These are phyloP conservation scores for Heliconius eleuchia DNA, from an alignment of 1,140 invertebrate species.

Conservation along the genomic window DNA sequence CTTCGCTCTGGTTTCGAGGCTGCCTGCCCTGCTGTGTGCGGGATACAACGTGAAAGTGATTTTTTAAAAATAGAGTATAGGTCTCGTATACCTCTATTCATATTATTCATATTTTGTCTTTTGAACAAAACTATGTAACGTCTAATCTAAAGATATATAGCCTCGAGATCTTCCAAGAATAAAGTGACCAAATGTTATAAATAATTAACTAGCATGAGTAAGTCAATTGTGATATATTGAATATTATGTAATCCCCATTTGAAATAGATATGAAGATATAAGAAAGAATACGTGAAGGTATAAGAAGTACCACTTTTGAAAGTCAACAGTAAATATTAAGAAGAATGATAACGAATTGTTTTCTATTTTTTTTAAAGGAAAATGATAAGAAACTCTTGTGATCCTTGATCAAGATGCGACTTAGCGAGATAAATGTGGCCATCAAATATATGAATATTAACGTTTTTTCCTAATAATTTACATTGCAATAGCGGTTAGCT, in stretches of 20 bases:
- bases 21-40: too few relatives aligned
- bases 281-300: neutral
- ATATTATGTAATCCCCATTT: neutral
- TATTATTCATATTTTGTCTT: too few relatives aligned
- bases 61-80: too few relatives aligned
- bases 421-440: neutral
- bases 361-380: neutral
- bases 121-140: too few relatives aligned
- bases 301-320: neutral
- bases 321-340: neutral
- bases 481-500: neutral
- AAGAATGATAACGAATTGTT: neutral
- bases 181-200: too few relatives aligned
- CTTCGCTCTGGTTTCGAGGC: too few relatives aligned
- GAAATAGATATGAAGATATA: neutral
- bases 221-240: neutral
- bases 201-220: neutral
- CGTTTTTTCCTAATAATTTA: conserved; percentile 13
- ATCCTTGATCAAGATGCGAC: neutral
- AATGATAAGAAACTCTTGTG: neutral
- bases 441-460: conserved; percentile 2
- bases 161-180: too few relatives aligned
- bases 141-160: too few relatives aligned
- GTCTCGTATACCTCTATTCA: too few relatives aligned
- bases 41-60: too few relatives aligned